Evolutionary conservation across 2,888 invertebrate species (phyloP).

Genomic region (Mythimna ferrago): DNA sequence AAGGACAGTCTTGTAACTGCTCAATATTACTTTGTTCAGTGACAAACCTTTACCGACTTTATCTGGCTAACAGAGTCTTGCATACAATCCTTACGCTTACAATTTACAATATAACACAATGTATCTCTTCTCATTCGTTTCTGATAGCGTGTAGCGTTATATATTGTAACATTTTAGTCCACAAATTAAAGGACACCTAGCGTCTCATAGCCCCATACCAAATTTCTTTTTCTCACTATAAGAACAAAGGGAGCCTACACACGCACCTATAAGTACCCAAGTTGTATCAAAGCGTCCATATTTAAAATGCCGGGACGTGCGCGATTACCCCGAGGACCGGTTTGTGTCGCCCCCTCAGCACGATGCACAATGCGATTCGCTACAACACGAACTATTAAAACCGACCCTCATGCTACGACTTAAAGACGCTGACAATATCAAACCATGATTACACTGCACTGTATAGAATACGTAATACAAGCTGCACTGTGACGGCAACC

Average conservation of each 20-base stretch:
- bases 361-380: not conserved
- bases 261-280: not conserved
- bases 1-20: too few species aligned
- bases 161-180: not conserved
- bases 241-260: slow-evolving; percentile 3
- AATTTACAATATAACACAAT: too few species aligned
- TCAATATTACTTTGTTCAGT: too few species aligned
- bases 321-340: slow-evolving; percentile 39
- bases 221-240: not conserved
- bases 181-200: not conserved
- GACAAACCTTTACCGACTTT: too few species aligned
- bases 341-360: slow-evolving; percentile 25
- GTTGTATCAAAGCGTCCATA: slow-evolving; percentile 4
- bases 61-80: too few species aligned
- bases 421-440: not conserved
- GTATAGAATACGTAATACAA: not conserved
- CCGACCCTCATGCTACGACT: not conserved
- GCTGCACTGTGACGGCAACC: not conserved
- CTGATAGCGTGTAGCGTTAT: not conserved
- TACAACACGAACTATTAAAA: not conserved
- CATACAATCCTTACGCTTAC: too few species aligned
- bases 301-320: slow-evolving; percentile 27
- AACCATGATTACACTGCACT: not conserved
- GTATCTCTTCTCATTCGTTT: not conserved
- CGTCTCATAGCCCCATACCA: not conserved